Percentiles rank a stretch among this genome's conserved stretches.
These are phyloP conservation scores for Phymorhynchus buccinoides DNA, from an alignment of 1,140 invertebrate genomes.

Conservation along the genomic window DNA sequence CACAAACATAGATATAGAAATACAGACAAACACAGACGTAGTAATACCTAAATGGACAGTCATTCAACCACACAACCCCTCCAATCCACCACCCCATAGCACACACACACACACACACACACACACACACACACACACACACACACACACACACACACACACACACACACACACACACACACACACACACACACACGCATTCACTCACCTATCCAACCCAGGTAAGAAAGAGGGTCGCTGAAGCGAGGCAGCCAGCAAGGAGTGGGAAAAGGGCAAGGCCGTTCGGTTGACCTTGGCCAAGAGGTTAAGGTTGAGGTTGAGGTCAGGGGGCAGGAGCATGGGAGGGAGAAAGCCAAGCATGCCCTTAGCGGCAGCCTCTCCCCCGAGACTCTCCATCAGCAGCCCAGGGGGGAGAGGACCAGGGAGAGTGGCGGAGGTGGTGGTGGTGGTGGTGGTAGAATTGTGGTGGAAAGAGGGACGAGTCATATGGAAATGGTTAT, in stretches of 20 bases:
- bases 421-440: background rate
- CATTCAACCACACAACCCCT: no score
- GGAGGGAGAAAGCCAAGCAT: conserved; percentile 41
- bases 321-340: conserved; percentile 45
- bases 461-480: background rate
- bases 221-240: conserved; percentile 60
- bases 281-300: conserved; percentile 46
- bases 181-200: background rate
- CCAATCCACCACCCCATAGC: background rate
- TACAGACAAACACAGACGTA: no score
- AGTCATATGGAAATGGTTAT: background rate
- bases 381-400: conserved; percentile 3
- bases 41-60: no score
- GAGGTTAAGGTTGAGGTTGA: conserved; percentile 46
- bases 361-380: conserved; percentile 9
- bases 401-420: conserved; percentile 12
- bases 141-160: conserved; percentile 40
- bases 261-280: conserved; percentile 62
- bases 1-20: no score
- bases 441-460: no score
- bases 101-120: conserved; percentile 6
- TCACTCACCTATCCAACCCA: conserved; percentile 60
- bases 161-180: background rate
- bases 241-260: conserved; percentile 60
- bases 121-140: background rate